These are phyloP conservation scores for Toxotes jaculatrix DNA, from an alignment of 2,113 vertebrate genomes.

Conservation along the genomic window DNA sequence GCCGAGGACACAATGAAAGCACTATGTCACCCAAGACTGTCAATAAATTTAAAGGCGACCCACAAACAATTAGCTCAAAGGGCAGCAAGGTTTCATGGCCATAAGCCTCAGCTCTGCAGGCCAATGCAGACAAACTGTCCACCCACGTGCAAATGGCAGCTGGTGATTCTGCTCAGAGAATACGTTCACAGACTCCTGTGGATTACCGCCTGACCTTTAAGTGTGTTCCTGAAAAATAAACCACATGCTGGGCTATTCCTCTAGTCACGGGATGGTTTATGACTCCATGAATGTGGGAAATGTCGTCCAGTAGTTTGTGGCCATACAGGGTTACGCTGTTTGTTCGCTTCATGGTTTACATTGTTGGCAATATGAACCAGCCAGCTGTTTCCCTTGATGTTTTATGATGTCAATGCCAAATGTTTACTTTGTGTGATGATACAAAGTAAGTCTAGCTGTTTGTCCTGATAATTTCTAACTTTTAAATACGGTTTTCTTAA, in stretches of 20 bases:
- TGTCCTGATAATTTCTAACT: conserved; percentile 47
- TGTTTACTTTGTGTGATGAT: conserved; percentile 59
- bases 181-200: conserved; percentile 67
- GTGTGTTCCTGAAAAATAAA: conserved; percentile 74
- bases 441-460: conserved; percentile 39
- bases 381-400: conserved; percentile 58
- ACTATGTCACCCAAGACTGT: conserved; percentile 85
- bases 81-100: conserved; percentile 76
- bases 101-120: conserved; percentile 66
- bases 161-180: conserved; percentile 77
- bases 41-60: conserved; percentile 85
- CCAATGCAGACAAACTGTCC: conserved; percentile 82
- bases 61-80: conserved; percentile 87
- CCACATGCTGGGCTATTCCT: conserved; percentile 76
- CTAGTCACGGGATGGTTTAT: conserved; percentile 71
- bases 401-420: conserved; percentile 51
- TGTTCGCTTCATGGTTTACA: conserved; percentile 53
- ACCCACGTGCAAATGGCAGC: conserved; percentile 84
- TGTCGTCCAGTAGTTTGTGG: conserved; percentile 58
- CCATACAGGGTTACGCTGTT: conserved; percentile 54
- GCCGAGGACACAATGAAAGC: conserved; percentile 80
- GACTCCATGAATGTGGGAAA: conserved; percentile 69
- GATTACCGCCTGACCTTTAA: conserved; percentile 76
- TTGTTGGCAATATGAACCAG: conserved; percentile 45
- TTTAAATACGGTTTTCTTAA: conserved; percentile 53